Evolutionary conservation across 2,113 vertebrate genomes (phyloP).

Genomic region (Agelaius tricolor): DNA sequence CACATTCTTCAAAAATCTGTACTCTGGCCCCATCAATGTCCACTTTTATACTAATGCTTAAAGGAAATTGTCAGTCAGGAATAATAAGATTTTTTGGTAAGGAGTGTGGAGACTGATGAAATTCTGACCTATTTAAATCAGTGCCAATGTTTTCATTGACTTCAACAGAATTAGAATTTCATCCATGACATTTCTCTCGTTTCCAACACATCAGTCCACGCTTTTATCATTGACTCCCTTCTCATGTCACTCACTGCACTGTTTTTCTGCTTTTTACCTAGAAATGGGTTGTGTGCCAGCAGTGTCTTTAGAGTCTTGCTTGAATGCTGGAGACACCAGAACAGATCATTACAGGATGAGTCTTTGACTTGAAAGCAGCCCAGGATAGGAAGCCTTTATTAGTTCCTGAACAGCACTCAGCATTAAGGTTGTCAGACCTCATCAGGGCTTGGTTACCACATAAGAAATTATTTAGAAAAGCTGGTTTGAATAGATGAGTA

Average conservation of each 20-base stretch:
- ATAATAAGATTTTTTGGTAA: background rate
- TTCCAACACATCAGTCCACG: background rate
- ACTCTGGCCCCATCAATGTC: background rate
- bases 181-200: background rate
- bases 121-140: constrained; percentile 10
- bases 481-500: background rate
- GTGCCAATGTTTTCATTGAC: background rate
- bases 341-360: background rate
- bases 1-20: background rate
- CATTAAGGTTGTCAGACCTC: background rate
- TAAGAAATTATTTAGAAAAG: background rate
- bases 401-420: background rate
- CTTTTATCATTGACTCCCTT: background rate
- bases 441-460: background rate
- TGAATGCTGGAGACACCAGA: background rate
- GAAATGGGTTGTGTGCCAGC: background rate
- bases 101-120: background rate
- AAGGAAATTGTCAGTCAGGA: background rate
- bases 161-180: constrained; percentile 14
- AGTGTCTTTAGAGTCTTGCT: background rate
- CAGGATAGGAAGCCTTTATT: background rate
- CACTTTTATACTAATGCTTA: background rate
- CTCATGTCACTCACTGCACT: background rate
- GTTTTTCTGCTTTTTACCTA: background rate
- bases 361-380: background rate